Conservation (phyloP, 1,140 invertebrate genomes). For the Caenorhabditis elegans region DNA sequence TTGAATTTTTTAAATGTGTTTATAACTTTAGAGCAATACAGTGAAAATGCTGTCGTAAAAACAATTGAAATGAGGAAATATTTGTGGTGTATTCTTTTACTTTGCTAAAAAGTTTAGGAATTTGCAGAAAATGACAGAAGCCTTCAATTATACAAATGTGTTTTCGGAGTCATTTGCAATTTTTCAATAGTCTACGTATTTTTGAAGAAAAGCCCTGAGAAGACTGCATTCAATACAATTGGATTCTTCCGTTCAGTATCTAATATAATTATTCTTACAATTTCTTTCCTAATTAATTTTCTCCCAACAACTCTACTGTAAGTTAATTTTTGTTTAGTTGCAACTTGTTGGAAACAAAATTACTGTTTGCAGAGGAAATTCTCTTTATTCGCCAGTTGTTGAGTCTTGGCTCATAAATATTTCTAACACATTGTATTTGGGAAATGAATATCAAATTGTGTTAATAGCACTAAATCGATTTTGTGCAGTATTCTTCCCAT, state of each 20-base stretch:
- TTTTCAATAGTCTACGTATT: background rate
- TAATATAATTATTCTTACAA: background rate
- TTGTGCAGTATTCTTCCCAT: background rate
- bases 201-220: background rate
- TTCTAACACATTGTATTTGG: background rate
- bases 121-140: no score
- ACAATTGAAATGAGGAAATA: no score
- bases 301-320: background rate
- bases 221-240: background rate
- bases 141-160: no score
- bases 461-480: background rate
- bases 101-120: no score
- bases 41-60: no score
- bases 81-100: no score
- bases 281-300: background rate
- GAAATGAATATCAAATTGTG: background rate
- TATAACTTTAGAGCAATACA: no score
- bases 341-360: no score
- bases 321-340: no score
- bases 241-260: background rate
- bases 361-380: background rate
- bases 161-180: background rate
- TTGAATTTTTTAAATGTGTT: no score
- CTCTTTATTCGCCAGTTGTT: background rate
- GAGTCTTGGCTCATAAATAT: background rate